Evolutionary conservation across 2,797 vertebrate genomes (phyloP).

Genomic region (Tamandua tetradactyla): DNA sequence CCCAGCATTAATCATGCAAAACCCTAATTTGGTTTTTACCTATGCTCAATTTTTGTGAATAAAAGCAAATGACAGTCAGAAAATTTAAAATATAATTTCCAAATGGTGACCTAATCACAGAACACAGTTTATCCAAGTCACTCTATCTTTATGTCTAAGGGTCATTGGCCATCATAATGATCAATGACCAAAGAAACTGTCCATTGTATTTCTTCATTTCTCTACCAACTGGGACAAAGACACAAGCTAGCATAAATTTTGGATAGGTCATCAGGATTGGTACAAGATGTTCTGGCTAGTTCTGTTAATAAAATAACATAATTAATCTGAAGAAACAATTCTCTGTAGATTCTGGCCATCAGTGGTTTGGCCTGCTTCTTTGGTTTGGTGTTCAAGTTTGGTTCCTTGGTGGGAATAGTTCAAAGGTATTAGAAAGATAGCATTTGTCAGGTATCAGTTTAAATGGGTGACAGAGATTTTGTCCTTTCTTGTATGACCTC

Average conservation of each 20-base stretch:
- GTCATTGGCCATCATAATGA: not conserved
- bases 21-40: not conserved
- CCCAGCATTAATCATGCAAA: not conserved
- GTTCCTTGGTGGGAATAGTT: not conserved
- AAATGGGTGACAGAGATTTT: not conserved
- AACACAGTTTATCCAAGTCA: not conserved
- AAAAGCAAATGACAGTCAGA: not conserved
- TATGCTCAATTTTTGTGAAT: slow-evolving; percentile 23
- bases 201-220: not conserved
- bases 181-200: slow-evolving; percentile 32
- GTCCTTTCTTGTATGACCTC: not conserved
- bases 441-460: not conserved
- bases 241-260: not conserved
- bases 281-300: not conserved
- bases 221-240: not conserved
- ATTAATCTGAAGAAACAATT: not conserved
- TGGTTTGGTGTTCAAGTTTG: not conserved
- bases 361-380: not conserved
- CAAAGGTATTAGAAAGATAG: not conserved
- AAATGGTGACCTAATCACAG: not conserved
- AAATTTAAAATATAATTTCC: slow-evolving; percentile 4
- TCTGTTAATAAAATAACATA: not conserved
- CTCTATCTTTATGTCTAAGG: not conserved
- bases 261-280: not conserved
- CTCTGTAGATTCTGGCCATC: not conserved